Conservation (phyloP, 2,888 invertebrate genomes). For the Nineta flava region DNA sequence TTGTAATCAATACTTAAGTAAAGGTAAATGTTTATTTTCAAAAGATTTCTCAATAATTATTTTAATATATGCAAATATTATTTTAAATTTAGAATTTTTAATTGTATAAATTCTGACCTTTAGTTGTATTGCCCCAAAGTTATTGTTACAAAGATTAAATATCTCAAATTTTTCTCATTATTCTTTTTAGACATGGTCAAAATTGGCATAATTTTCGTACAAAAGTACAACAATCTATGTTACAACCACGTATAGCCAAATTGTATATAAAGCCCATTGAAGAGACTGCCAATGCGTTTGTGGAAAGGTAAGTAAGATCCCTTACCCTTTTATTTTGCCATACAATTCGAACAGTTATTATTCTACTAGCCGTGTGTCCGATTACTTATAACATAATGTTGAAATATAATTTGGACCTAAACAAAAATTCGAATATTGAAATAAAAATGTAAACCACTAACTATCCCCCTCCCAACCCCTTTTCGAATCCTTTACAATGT, state of each 20-base stretch:
- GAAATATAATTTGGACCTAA: slow-evolving; percentile 61
- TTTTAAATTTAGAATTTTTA: background rate
- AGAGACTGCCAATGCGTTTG: slow-evolving; percentile 51
- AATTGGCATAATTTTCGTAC: slow-evolving; percentile 64
- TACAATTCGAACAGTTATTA: too few species aligned
- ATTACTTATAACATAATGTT: slow-evolving; percentile 52
- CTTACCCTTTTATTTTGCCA: too few species aligned
- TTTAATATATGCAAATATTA: background rate
- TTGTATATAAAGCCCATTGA: slow-evolving; percentile 54
- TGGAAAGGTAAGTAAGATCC: slow-evolving; percentile 33
- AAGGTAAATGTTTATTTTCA: too few species aligned
- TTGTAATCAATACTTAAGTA: too few species aligned
- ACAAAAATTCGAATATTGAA: slow-evolving; percentile 17
- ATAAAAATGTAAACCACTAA: too few species aligned
- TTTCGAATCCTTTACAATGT: too few species aligned
- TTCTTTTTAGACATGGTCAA: slow-evolving; percentile 52
- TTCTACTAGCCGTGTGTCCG: too few species aligned
- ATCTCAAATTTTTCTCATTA: background rate
- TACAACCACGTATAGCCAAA: slow-evolving; percentile 55
- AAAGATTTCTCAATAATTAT: too few species aligned
- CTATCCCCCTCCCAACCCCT: too few species aligned
- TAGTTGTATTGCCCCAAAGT: too few species aligned
- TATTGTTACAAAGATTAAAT: background rate
- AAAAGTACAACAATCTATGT: slow-evolving; percentile 61
- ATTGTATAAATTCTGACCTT: background rate